phyloP scores from a whole-genome alignment of 2,113 vertebrate genomes.

The Egretta garzetta region DNA sequence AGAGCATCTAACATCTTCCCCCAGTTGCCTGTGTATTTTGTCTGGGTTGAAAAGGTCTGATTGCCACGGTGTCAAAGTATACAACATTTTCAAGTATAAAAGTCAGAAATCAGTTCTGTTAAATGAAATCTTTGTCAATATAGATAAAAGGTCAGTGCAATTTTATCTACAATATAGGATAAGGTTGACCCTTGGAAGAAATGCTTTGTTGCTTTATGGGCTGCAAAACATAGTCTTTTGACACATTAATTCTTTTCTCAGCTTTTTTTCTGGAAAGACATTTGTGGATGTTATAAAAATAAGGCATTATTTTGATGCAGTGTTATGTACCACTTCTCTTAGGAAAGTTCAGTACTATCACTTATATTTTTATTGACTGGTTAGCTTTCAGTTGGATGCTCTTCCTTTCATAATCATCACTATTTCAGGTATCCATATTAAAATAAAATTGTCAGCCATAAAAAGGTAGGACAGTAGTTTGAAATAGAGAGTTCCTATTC shows the following conservation, averaged over 20 bases:
- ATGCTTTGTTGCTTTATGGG: slow-evolving; percentile 2
- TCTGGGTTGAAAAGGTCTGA: slow-evolving; percentile 33
- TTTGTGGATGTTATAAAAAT: not conserved
- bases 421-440: not conserved
- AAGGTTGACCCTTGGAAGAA: not conserved
- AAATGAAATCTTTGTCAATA: slow-evolving; percentile 43
- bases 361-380: not conserved
- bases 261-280: not conserved
- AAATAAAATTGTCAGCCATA: not conserved
- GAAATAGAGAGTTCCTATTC: not conserved
- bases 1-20: not conserved
- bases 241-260: slow-evolving; percentile 30
- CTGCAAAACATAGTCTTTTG: slow-evolving; percentile 28
- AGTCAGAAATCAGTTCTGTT: slow-evolving; percentile 30
- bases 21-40: not conserved
- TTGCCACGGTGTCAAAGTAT: not conserved
- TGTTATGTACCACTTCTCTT: not conserved
- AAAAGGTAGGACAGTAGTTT: not conserved
- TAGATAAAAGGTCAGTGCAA: slow-evolving; percentile 42
- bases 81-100: slow-evolving; percentile 18
- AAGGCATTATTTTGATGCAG: not conserved
- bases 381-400: not conserved
- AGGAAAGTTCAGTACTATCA: not conserved
- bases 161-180: not conserved
- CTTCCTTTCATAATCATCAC: not conserved